Base-by-base conservation (phyloP, 1,140 invertebrate genomes). In the Dendroctonus valens region DNA sequence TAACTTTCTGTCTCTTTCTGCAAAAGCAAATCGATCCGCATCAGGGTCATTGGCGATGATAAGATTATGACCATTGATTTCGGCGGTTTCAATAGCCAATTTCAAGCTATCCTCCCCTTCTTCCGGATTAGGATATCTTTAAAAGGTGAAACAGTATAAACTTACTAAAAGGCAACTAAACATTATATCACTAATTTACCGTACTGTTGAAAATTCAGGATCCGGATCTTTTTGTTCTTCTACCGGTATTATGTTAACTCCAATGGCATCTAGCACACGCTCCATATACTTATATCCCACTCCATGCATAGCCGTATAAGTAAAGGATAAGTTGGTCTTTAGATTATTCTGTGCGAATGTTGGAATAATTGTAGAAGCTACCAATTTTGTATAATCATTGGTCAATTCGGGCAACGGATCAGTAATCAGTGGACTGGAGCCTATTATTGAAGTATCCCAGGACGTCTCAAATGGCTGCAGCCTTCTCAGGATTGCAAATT, bases 31-130 rank as follows among this genome's bases (percentile, higher is more conserved):
- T 59, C 98, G 84, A 83, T 99, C 98, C 7, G 97, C 96, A 81
- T 99, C 98, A 8, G 98, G 98, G 82, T 99, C 98, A 82, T 99
- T 99, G 0, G 96, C 97, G n/a, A 99, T 79, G 71, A 99, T 94
- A 1, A 99, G 79, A 2, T 82, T 80, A 44, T 87, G 88, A 2
- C 82, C 80, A 70, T 86, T 83, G 46, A 81, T 71, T 75, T 94
- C 85, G 0, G 97, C 97, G 7, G 91, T 89, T 78, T 88, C 82
- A 70, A 97, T 89, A 37, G 96, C 89, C 12, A 97, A 81, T 75
- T 91, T 84, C 59, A 99, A 77, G 52, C 94, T 91, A 74, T 90
- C 90, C 75, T 92, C 89, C 7, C 92, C 91, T 81, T 99, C 98
- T 79, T 99, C 98, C 1, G 98, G 98, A 83, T 99, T 99, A 0